Base-by-base conservation (phyloP, 2,797 vertebrate genomes). In the Serranus cabrilla region DNA sequence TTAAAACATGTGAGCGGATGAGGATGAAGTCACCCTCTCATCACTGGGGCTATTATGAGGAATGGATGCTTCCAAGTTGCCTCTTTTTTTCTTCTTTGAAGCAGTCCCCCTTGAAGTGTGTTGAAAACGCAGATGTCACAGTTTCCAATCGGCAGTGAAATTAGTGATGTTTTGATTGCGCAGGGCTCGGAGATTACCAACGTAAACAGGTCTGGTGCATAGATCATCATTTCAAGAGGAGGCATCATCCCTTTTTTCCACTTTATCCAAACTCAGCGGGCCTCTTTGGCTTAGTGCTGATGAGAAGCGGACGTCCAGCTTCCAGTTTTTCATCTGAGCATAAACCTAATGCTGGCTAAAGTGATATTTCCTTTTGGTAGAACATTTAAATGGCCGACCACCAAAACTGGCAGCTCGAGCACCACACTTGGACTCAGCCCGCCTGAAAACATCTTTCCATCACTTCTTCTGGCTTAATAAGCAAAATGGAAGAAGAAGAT, bases 81-180 rank as follows among this genome's bases (percentile, higher is more conserved):
- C 39, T 18, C 27, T 64, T 25, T 27, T 55, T 27, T 62, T 51
- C 49, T 57, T 54, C 57, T 84, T 84, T 76, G 70, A 80, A 84
- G 59, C 55, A 52, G 64, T 67, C 80, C 77, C 84, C 71, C 72
- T 84, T 84, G 78, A 89, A 87, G 84, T 83, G 78, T 63, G 72
- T 54, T 75, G 74, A 85, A 69, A 80, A 81, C 58, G 16, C 84
- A 89, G 68, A 90, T 91, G 92, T 92, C 91, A 90, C 84, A 81
- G 76, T 90, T 92, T 93, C 92, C 90, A 89, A 92, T 91, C 80
- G 65, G 87, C 81, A 89, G 86, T 80, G 78, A 91, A 92, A 91
- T 91, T 91, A 93, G 90, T 74, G 80, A 79, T 91, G 91, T 91
- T 93, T 91, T 89, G 91, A 91, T 92, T 92, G 88, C 42, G 23